These are phyloP conservation scores for Acridotheres tristis DNA, from an alignment of 2,797 vertebrate genomes.

Conservation along the genomic window DNA sequence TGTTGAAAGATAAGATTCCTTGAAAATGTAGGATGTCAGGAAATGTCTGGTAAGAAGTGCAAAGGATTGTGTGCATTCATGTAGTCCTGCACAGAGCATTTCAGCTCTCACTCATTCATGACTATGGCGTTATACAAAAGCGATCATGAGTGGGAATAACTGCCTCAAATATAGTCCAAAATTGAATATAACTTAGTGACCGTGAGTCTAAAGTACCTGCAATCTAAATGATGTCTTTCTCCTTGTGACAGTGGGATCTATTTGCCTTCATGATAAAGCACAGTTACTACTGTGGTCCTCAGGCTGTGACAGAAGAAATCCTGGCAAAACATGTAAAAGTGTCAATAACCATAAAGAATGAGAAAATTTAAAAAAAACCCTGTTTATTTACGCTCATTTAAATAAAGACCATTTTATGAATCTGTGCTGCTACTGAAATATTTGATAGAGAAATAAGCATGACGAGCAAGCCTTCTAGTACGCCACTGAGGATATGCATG, in stretches of 20 bases:
- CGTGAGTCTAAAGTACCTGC: background rate
- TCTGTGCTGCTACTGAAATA: background rate
- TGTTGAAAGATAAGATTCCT: slow-evolving; percentile 54
- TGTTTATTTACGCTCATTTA: background rate
- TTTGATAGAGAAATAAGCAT: background rate
- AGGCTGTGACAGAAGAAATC: background rate
- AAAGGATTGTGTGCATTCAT: background rate
- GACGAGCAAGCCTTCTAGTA: background rate
- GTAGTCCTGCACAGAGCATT: background rate
- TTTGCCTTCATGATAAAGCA: background rate
- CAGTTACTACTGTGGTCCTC: background rate
- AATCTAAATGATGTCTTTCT: background rate
- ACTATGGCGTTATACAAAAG: background rate
- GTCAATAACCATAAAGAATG: background rate
- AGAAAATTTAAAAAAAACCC: background rate
- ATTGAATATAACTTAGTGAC: background rate
- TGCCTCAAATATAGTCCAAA: background rate
- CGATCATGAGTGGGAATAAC: background rate
- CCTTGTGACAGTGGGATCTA: background rate
- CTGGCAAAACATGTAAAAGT: background rate
- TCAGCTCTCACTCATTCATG: background rate
- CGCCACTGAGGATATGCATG: background rate
- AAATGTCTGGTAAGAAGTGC: slow-evolving; percentile 27
- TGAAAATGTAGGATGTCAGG: slow-evolving; percentile 27
- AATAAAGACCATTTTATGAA: background rate